phyloP scores from a whole-genome alignment of 2,113 vertebrate genomes.

The Forbesichthys agassizii region DNA sequence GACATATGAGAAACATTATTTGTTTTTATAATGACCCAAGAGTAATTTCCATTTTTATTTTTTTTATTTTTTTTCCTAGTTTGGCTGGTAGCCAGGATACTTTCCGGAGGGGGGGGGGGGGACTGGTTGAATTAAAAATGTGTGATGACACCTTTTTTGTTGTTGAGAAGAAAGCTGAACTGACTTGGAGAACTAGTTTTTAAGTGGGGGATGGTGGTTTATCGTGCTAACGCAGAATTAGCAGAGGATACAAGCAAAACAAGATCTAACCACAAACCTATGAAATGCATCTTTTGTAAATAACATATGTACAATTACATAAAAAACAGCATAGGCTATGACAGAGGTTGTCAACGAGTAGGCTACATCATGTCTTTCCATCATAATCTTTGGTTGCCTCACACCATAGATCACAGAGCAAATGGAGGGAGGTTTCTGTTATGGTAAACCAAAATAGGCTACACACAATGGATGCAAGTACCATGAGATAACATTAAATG shows the following conservation, averaged over 20 bases:
- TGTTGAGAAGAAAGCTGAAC: slow-evolving; percentile 29
- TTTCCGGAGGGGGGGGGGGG: not conserved
- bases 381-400: slow-evolving; percentile 28
- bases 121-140: not conserved
- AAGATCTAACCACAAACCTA: slow-evolving; percentile 42
- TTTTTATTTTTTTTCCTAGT: not conserved
- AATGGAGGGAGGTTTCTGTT: slow-evolving; percentile 10
- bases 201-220: slow-evolving; percentile 9
- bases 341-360: slow-evolving; percentile 8
- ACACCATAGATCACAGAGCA: slow-evolving; percentile 29
- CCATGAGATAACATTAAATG: slow-evolving; percentile 19
- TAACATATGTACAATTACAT: slow-evolving; percentile 7
- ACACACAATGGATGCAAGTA: slow-evolving; percentile 7
- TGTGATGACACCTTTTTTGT: slow-evolving; percentile 4
- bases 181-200: slow-evolving; percentile 28
- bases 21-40: no score
- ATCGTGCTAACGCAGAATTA: slow-evolving; percentile 41
- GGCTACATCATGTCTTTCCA: slow-evolving; percentile 11
- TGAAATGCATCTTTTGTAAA: slow-evolving; percentile 20
- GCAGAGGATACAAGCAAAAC: slow-evolving; percentile 37
- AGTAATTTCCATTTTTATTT: no score
- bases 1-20: no score
- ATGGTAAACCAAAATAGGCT: slow-evolving; percentile 8
- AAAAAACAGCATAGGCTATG: slow-evolving; percentile 15
- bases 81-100: not conserved